phyloP scores from a whole-genome alignment of 2,113 vertebrate genomes.

The Hemiprocne comata region DNA sequence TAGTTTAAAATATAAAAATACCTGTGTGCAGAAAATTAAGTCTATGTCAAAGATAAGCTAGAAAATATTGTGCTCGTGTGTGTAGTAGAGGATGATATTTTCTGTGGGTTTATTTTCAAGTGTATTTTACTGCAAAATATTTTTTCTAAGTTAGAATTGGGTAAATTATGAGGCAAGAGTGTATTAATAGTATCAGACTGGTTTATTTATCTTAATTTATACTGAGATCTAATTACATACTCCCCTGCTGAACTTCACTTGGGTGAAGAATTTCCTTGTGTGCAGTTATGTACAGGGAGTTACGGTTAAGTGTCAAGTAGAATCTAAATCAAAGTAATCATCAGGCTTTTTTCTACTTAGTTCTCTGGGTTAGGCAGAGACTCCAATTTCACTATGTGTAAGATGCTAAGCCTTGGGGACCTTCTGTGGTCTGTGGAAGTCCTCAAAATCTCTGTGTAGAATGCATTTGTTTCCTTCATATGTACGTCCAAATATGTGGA shows the following conservation, averaged over 20 bases:
- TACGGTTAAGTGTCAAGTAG: neutral
- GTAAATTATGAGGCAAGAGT: neutral
- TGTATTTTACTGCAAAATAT: neutral
- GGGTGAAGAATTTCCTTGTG: conserved; percentile 5
- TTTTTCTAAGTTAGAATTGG: neutral
- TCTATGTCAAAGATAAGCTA: neutral
- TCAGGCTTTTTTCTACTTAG: neutral
- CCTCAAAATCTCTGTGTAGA: neutral
- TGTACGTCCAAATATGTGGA: neutral
- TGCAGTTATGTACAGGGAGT: neutral
- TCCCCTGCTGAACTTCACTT: neutral
- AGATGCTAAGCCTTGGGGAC: neutral
- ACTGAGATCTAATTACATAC: neutral
- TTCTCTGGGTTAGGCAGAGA: neutral
- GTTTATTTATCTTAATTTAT: neutral
- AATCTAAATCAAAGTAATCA: conserved; percentile 19
- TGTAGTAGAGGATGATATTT: neutral
- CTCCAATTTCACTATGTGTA: neutral
- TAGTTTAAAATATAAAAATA: conserved; percentile 3
- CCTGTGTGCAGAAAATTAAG: neutral
- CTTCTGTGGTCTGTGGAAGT: neutral
- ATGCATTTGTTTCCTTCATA: neutral
- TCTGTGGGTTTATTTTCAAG: neutral
- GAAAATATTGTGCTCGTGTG: neutral
- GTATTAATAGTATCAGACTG: neutral